Evolutionary conservation across 2,888 invertebrate species (phyloP).

Genomic region (Drosophila nr. perissopoda): DNA sequence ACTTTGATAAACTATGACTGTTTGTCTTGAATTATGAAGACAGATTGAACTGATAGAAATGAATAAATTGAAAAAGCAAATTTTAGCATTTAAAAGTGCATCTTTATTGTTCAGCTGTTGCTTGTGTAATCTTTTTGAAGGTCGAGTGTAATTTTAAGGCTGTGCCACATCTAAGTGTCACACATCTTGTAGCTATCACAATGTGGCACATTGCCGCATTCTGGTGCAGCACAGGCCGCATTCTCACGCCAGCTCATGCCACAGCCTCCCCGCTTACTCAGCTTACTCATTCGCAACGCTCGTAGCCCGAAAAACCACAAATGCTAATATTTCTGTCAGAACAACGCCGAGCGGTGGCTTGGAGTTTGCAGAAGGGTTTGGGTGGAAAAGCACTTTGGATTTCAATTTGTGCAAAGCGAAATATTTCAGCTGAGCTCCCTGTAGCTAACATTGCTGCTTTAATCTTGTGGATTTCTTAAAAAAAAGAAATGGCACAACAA

Average conservation of each 20-base stretch:
- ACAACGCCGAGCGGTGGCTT: conserved; percentile 6
- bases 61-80: not conserved
- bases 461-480: conserved; percentile 77
- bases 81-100: not conserved
- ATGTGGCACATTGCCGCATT: conserved; percentile 19
- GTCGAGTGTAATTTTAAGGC: not conserved
- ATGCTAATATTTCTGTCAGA: conserved; percentile 81
- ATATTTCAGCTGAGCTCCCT: conserved; percentile 80
- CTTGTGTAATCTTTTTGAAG: not conserved
- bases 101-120: not conserved
- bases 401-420: conserved; percentile 80
- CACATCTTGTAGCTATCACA: conserved; percentile 16
- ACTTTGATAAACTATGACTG: not conserved
- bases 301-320: conserved; percentile 63
- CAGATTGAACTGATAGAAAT: not conserved
- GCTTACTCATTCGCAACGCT: conserved; percentile 27
- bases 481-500: conserved; percentile 21
- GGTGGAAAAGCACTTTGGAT: conserved; percentile 78
- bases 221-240: conserved; percentile 40
- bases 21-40: not conserved
- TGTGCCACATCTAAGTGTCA: conserved; percentile 27
- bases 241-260: conserved; percentile 37
- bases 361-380: conserved; percentile 28
- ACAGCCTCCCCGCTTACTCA: not conserved
- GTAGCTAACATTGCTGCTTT: conserved; percentile 61